A percentile compares a stretch with the other conserved stretches of the same genome.
Evolutionary conservation across 2,888 invertebrate genomes (phyloP).

Genomic region (Spatulosminthurus flaviceps): DNA sequence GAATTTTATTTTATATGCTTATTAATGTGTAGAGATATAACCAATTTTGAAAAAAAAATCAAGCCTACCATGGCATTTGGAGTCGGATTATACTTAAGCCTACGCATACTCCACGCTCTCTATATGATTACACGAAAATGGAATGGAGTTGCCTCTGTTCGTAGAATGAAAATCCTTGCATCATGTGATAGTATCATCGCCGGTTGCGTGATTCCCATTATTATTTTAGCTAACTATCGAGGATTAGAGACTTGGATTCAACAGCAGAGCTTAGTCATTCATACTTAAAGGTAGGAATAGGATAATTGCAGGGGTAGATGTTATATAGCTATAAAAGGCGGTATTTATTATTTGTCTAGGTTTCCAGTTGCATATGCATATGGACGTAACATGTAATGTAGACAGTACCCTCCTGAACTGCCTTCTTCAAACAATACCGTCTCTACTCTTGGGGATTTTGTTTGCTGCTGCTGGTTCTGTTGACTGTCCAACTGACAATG

Average conservation of each 20-base stretch:
- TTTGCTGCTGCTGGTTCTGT: slow-evolving; percentile 10
- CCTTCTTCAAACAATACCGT: slow-evolving; percentile 18
- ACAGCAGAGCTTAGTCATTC: slow-evolving; percentile 25
- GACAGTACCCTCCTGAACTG: not conserved
- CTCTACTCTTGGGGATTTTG: slow-evolving; percentile 3
- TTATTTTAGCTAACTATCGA: slow-evolving; percentile 27
- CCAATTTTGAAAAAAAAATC: not conserved
- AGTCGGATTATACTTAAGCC: not conserved
- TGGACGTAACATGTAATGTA: not conserved
- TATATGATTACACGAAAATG: not conserved
- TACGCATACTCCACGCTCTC: not conserved
- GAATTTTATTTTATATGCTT: too few species aligned
- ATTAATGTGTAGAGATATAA: too few species aligned
- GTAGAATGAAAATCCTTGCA: not conserved
- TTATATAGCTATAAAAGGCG: slow-evolving; percentile 24
- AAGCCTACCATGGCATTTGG: not conserved
- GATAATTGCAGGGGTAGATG: slow-evolving; percentile 32
- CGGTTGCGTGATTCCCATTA: slow-evolving; percentile 34
- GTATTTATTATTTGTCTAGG: slow-evolving; percentile 9
- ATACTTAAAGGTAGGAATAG: slow-evolving; percentile 21
- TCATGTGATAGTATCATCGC: slow-evolving; percentile 22
- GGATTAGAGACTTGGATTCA: not conserved
- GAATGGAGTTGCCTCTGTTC: slow-evolving; percentile 8
- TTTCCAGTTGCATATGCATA: not conserved
- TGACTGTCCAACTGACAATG: too few species aligned